These are phyloP conservation scores for Capromys pilorides DNA, from an alignment of 2,797 vertebrate species.

Conservation along the genomic window DNA sequence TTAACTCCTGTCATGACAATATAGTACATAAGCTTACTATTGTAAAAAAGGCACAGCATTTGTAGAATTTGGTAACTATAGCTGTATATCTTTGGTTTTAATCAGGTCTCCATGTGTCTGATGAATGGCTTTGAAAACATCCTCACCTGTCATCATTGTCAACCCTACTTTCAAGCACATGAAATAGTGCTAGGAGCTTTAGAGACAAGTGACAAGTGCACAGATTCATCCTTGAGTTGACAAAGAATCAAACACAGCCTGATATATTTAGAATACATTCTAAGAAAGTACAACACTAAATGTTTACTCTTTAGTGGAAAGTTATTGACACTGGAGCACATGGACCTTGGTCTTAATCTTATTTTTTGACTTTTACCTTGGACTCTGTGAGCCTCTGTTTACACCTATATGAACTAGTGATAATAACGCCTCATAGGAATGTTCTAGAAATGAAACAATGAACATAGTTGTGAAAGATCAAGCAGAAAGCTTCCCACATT, in stretches of 20 bases:
- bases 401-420: background rate
- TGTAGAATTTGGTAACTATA: background rate
- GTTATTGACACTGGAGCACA: background rate
- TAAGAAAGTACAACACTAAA: background rate
- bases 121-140: background rate
- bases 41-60: background rate
- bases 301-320: background rate
- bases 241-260: background rate
- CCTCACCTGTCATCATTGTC: background rate
- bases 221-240: background rate
- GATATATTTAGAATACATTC: background rate
- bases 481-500: background rate
- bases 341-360: background rate
- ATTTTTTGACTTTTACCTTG: slow-evolving; percentile 14
- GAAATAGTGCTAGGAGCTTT: background rate
- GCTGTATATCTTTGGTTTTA: background rate
- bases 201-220: background rate
- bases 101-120: background rate
- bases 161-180: background rate
- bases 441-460: slow-evolving; percentile 25
- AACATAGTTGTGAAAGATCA: background rate
- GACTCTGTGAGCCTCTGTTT: slow-evolving; percentile 17
- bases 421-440: slow-evolving; percentile 14
- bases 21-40: background rate
- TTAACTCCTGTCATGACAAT: background rate